phyloP scores from a whole-genome alignment of 2,113 vertebrate genomes.

The Colistium nudipinnis region DNA sequence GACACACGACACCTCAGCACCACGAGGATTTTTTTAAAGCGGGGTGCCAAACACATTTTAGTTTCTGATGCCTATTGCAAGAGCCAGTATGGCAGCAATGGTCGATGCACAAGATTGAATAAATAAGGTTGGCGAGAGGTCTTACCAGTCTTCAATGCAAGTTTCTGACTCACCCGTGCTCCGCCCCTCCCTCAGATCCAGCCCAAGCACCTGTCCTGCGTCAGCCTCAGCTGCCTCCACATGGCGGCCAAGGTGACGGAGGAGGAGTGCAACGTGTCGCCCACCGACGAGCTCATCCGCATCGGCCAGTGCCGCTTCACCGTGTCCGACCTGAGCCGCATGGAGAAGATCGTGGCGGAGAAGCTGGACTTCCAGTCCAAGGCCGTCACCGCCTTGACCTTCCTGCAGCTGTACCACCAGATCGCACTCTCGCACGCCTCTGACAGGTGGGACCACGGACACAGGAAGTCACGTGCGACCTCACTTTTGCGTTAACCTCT shows the following conservation, averaged over 20 bases:
- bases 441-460: slow-evolving; percentile 83
- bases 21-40: neutral
- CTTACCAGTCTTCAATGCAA: no score
- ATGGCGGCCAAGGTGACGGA: slow-evolving; percentile 90
- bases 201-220: slow-evolving; percentile 95
- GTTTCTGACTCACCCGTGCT: neutral
- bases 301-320: slow-evolving; percentile 97
- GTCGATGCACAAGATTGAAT: no score
- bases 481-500: no score
- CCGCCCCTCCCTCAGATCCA: slow-evolving; percentile 86
- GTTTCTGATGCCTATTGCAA: neutral
- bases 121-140: no score
- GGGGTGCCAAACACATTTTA: neutral
- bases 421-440: slow-evolving; percentile 87
- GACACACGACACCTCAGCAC: neutral
- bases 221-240: slow-evolving; percentile 93
- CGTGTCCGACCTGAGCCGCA: slow-evolving; percentile 91
- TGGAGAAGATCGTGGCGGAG: slow-evolving; percentile 96
- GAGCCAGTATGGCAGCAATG: no score
- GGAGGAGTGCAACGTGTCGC: slow-evolving; percentile 88
- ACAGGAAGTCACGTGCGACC: neutral
- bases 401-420: slow-evolving; percentile 94
- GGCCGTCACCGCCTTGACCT: slow-evolving; percentile 98
- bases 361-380: slow-evolving; percentile 95
- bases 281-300: slow-evolving; percentile 92